Conservation (phyloP, 2,113 vertebrate genomes). For the Dasypus novemcinctus region DNA sequence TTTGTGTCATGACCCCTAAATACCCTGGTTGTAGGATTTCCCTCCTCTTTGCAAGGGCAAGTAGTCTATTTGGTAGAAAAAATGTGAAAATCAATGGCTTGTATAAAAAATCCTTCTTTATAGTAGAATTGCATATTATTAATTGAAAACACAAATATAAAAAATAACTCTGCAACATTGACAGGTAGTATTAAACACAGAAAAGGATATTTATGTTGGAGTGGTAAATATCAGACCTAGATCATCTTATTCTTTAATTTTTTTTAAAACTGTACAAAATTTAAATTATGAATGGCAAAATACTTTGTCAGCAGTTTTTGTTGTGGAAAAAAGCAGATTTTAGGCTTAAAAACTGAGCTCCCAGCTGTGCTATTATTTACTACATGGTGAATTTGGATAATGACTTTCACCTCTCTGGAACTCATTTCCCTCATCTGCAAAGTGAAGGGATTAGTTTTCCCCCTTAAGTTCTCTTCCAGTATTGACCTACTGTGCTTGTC, state of each 20-base stretch:
- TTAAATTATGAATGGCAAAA: conserved; percentile 23
- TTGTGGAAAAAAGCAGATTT: not conserved
- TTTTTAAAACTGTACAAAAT: not conserved
- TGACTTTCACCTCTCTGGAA: not conserved
- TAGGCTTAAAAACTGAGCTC: not conserved
- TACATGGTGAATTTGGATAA: not conserved
- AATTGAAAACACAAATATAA: not conserved
- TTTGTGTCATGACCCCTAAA: not conserved
- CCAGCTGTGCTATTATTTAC: not conserved
- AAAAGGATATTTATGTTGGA: not conserved
- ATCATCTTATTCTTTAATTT: not conserved
- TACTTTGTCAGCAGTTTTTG: not conserved
- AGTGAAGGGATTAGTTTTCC: not conserved
- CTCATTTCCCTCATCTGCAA: not conserved
- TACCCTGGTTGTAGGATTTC: not conserved
- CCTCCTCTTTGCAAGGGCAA: not conserved
- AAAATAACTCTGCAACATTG: not conserved
- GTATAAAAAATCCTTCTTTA: not conserved
- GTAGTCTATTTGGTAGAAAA: not conserved
- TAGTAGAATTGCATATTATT: not conserved
- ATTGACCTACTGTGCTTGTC: not conserved
- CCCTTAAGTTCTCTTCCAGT: not conserved
- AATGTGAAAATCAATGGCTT: not conserved
- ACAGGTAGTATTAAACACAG: not conserved
- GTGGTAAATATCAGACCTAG: not conserved